Percentiles rank a stretch among this genome's conserved stretches.
Evolutionary conservation across 2,888 invertebrate genomes (phyloP).

Genomic region (Notodonta ziczac): DNA sequence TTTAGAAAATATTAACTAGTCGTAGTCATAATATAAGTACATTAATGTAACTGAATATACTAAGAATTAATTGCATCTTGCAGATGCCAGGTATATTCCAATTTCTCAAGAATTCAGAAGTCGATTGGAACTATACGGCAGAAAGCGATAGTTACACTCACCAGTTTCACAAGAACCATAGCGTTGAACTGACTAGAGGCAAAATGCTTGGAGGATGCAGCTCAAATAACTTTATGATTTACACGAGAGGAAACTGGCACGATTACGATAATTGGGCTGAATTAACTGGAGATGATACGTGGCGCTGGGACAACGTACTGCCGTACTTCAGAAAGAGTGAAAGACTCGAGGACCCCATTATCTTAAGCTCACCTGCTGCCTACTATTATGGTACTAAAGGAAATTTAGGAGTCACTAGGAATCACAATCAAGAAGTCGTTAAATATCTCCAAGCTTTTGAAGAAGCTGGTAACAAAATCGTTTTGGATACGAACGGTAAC

Average conservation of each 20-base stretch:
- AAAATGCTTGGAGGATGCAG: constrained; percentile 85
- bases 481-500: no score
- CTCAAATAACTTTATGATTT: constrained; percentile 78
- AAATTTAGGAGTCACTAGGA: no score
- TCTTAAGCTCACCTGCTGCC: no score
- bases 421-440: no score
- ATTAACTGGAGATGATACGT: constrained; percentile 69
- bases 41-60: no score
- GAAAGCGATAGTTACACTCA: constrained; percentile 46
- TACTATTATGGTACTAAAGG: no score
- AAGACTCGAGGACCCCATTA: constrained; percentile 36
- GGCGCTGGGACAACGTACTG: constrained; percentile 79
- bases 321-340: constrained; percentile 78
- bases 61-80: background rate
- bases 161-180: constrained; percentile 25
- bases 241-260: constrained; percentile 67
- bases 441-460: no score
- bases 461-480: no score
- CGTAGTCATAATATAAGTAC: no score
- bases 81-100: constrained; percentile 24
- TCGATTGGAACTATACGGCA: constrained; percentile 56
- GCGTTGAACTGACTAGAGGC: constrained; percentile 68
- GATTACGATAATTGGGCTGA: constrained; percentile 77
- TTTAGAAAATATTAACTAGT: no score
- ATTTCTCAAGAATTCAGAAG: constrained; percentile 21